Conservation (phyloP, 2,888 invertebrate genomes). For the Sinotaia quadrata region DNA sequence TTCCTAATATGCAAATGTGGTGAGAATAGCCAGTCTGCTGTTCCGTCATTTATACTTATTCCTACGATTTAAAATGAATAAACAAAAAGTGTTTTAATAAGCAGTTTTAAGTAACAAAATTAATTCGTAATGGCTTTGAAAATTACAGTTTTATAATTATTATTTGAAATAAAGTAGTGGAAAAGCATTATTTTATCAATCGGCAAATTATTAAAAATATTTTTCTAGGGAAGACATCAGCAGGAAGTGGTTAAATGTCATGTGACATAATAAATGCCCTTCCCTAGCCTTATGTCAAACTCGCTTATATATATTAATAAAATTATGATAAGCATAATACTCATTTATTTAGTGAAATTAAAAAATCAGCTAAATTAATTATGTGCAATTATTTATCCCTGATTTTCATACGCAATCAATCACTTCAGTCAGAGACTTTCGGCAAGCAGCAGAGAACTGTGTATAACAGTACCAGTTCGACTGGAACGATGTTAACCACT, state of each 20-base stretch:
- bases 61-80: not conserved
- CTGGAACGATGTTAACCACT: too few species aligned
- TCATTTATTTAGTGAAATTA: too few species aligned
- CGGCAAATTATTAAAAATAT: not conserved
- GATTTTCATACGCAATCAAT: too few species aligned
- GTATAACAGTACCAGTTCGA: too few species aligned
- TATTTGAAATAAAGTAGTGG: too few species aligned
- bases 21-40: slow-evolving; percentile 19
- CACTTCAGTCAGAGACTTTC: too few species aligned
- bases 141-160: not conserved
- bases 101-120: not conserved
- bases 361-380: too few species aligned
- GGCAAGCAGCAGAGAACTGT: too few species aligned
- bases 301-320: too few species aligned
- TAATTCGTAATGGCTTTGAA: not conserved
- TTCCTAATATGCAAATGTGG: slow-evolving; percentile 38
- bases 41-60: slow-evolving; percentile 8
- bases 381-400: too few species aligned
- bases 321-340: too few species aligned
- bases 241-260: not conserved
- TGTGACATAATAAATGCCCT: slow-evolving; percentile 1
- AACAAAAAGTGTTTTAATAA: not conserved
- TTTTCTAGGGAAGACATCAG: not conserved
- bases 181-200: not conserved
- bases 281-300: too few species aligned